phyloP scores from a whole-genome alignment of 2,797 vertebrate genomes.

The Labeo calbasu region DNA sequence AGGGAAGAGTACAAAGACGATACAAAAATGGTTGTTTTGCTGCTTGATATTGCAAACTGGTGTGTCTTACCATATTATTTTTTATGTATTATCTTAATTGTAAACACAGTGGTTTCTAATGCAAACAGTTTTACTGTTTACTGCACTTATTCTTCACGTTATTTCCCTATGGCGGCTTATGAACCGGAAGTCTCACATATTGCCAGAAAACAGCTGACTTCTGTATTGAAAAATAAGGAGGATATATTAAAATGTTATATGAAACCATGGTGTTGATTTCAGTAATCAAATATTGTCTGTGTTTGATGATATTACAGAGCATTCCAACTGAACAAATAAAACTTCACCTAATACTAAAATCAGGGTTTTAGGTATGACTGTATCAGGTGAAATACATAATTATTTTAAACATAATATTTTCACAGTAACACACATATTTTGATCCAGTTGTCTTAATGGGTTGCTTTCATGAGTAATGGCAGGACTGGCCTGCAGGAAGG shows the following conservation, averaged over 20 bases:
- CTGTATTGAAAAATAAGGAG: no score
- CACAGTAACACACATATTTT: slow-evolving; percentile 19
- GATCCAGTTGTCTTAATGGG: slow-evolving; percentile 19
- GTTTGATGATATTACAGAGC: background rate
- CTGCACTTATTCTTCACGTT: no score
- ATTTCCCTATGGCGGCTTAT: no score
- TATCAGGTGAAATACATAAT: background rate
- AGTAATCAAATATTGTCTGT: background rate
- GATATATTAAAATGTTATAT: background rate
- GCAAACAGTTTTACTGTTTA: no score
- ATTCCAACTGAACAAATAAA: background rate
- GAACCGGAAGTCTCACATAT: no score
- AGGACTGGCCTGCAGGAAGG: slow-evolving; percentile 33
- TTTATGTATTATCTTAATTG: no score
- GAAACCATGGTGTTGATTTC: background rate
- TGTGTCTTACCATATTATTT: no score
- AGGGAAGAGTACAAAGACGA: no score
- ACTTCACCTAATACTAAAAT: background rate
- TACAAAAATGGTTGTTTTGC: no score
- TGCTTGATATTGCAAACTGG: no score
- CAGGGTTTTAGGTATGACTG: background rate
- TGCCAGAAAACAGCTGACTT: no score
- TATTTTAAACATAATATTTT: background rate
- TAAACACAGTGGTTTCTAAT: no score
- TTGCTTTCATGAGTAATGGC: slow-evolving; percentile 16